These are phyloP conservation scores for Molossus alvarezi DNA, from an alignment of 2,797 vertebrate genomes.

Conservation along the genomic window DNA sequence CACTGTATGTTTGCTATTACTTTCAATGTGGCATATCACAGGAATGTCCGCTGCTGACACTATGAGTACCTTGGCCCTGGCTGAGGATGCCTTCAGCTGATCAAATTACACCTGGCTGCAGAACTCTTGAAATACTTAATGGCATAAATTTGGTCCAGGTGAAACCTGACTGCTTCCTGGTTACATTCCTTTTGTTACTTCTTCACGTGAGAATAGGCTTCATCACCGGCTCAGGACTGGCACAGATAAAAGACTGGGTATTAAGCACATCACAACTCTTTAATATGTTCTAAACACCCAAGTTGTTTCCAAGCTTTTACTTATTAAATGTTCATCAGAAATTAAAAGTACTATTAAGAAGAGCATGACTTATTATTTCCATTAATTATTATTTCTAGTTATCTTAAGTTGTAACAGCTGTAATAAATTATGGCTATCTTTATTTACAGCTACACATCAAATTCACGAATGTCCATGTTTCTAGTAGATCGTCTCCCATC, in stretches of 20 bases:
- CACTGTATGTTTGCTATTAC: constrained; percentile 72
- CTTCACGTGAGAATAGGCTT: constrained; percentile 57
- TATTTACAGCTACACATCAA: not conserved
- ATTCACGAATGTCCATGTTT: constrained; percentile 23
- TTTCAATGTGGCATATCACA: constrained; percentile 66
- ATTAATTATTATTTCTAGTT: not conserved
- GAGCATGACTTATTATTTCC: constrained; percentile 9
- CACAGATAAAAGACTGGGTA: constrained; percentile 51
- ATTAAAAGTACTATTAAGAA: constrained; percentile 64
- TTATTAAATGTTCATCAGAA: constrained; percentile 61
- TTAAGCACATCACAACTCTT: constrained; percentile 63
- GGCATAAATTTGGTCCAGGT: constrained; percentile 80
- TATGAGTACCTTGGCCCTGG: constrained; percentile 71
- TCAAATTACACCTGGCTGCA: constrained; percentile 83
- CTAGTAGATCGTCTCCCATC: constrained; percentile 4
- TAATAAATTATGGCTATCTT: constrained; percentile 9
- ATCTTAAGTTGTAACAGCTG: constrained; percentile 11
- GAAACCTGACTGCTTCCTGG: constrained; percentile 73
- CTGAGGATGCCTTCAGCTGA: constrained; percentile 75
- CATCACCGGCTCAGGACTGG: not conserved
- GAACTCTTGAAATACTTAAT: constrained; percentile 76
- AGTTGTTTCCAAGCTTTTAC: constrained; percentile 68
- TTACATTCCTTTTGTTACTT: constrained; percentile 58
- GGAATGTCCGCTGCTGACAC: constrained; percentile 80
- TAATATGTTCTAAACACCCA: constrained; percentile 66